Evolutionary conservation across 2,888 invertebrate genomes (phyloP), one percentile per base, ranked within the genome.

Genomic region (Dynastes hyllus): DNA sequence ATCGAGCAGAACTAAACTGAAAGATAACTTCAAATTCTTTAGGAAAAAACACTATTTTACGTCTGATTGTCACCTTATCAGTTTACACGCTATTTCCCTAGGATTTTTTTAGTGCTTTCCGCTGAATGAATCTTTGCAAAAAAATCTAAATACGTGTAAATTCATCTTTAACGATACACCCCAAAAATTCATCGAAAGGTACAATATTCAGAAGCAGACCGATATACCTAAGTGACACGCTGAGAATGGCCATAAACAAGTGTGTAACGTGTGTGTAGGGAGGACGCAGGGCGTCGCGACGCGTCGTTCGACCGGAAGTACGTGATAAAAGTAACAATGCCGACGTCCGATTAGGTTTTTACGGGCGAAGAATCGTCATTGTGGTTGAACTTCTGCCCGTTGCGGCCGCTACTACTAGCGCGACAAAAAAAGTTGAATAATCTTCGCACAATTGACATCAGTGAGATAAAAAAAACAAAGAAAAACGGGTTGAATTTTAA

Each of bases 291-390:
- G 78, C 55, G 55, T 22, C 55, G 22, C 16, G 79, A 76, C 83
- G 84, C 83, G 83, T 82, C 85, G 84, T 79, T 85, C 83, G 85
- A 85, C 85, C 85, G 85, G 85, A 85, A 85, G 83, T 83, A 80
- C 81, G 84, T 83, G 85, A 85, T 85, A 85, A 85, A 85, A 83
- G 82, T 79, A 80, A 81, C 80, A 81, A 77, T 78, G 79, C 81
- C 83, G 83, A 84, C 83, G 82, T 83, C 81, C 83, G 84, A 85
- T 85, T 84, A 85, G 84, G 83, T 84, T 83, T 84, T 84, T 83
- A 82, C 81, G 82, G 45, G 45, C 45, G 45, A 45, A 9, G 45
- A 11, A 45, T 45, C 8, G 11, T 11, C 45, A 45, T 45, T 45
- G 45, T 45, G 45, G 45, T 45, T 40, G 11, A 45, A 45, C 63